These are phyloP conservation scores for Gallinago jamesoni DNA, from an alignment of 2,113 vertebrate species.

Conservation along the genomic window DNA sequence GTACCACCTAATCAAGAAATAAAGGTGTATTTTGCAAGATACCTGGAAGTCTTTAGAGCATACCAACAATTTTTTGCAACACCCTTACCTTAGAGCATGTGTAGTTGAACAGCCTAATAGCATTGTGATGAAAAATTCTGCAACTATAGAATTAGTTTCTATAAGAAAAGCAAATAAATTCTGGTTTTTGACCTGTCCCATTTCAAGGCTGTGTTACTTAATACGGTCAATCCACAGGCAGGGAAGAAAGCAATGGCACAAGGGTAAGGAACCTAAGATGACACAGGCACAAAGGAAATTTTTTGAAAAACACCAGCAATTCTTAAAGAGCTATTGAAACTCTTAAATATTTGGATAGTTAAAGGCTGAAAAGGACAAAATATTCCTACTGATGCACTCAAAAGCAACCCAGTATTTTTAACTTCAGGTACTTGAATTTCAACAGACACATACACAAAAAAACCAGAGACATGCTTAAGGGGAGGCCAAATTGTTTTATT, in stretches of 20 bases:
- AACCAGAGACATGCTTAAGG: slow-evolving; percentile 66
- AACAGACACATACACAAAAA: slow-evolving; percentile 1
- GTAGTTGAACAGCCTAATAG: accelerated
- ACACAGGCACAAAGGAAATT: accelerated
- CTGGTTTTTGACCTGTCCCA: accelerated
- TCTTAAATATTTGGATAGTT: background rate
- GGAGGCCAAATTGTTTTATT: slow-evolving; percentile 83
- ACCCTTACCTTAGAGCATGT: background rate
- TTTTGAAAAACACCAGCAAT: background rate
- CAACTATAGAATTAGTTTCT: background rate
- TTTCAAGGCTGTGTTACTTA: accelerated
- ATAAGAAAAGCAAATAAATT: background rate
- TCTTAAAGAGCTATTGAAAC: accelerated
- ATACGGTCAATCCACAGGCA: accelerated
- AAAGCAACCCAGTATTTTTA: background rate
- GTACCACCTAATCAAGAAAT: background rate
- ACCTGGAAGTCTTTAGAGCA: accelerated
- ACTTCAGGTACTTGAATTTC: background rate
- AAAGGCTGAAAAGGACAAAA: background rate
- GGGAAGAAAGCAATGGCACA: accelerated
- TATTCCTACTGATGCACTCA: background rate
- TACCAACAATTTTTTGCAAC: background rate
- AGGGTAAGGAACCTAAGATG: accelerated
- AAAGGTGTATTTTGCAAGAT: background rate
- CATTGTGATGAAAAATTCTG: background rate